Conservation (phyloP, 1,140 invertebrate species). For the Sycobia sp. region DNA sequence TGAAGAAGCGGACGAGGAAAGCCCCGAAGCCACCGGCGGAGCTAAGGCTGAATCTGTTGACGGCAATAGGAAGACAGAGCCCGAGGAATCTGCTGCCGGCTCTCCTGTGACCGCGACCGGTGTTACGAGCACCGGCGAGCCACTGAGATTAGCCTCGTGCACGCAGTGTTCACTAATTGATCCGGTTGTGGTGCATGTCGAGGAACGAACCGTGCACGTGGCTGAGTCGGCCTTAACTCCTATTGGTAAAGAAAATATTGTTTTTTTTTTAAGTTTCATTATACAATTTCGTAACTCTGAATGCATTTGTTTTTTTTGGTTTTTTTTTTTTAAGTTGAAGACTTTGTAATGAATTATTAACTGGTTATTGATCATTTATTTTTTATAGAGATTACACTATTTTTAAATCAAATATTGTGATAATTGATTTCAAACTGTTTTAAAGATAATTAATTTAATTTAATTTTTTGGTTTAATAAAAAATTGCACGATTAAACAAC, state of each 20-base stretch:
- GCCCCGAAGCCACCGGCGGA: slow-evolving; percentile 4
- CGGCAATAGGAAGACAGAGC: slow-evolving; percentile 23
- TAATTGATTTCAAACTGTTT: too few relatives aligned
- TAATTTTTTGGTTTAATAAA: too few relatives aligned
- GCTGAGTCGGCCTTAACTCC: slow-evolving; percentile 81
- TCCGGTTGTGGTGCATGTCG: slow-evolving; percentile 78
- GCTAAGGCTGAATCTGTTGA: slow-evolving; percentile 25
- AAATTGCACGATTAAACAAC: too few relatives aligned
- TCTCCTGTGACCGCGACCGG: slow-evolving; percentile 5
- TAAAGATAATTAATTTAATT: too few relatives aligned
- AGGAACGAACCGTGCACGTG: slow-evolving; percentile 73
- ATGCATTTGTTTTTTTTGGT: too few relatives aligned
- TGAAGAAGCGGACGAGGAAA: slow-evolving; percentile 27
- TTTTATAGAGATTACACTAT: too few relatives aligned
- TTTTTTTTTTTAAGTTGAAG: background rate
- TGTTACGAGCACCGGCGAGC: slow-evolving; percentile 47
- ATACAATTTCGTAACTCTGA: too few relatives aligned
- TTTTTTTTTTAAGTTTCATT: too few relatives aligned
- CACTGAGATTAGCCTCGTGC: slow-evolving; percentile 58
- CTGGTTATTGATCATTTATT: too few relatives aligned
- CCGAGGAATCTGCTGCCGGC: background rate
- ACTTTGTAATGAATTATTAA: background rate
- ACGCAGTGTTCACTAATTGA: slow-evolving; percentile 75
- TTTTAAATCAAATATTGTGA: too few relatives aligned
- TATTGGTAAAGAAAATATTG: slow-evolving; percentile 65